These are phyloP conservation scores for Drosophila serrata DNA, from an alignment of 1,140 invertebrate genomes.

Conservation along the genomic window DNA sequence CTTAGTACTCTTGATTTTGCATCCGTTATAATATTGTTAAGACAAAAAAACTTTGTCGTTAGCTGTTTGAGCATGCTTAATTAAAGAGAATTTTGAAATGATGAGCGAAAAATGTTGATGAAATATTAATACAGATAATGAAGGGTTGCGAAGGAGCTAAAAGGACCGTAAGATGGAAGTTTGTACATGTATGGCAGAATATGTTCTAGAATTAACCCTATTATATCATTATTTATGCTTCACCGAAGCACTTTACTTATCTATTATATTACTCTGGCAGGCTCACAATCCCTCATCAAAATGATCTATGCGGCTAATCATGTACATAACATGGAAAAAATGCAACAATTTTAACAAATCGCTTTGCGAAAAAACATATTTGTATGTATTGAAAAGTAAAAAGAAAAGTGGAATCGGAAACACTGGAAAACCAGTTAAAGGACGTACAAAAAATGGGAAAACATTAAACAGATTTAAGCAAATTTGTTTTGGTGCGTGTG, in stretches of 20 bases:
- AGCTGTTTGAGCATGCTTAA: slow-evolving; percentile 36
- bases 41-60: slow-evolving; percentile 31
- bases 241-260: slow-evolving; percentile 9
- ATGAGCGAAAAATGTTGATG: slow-evolving; percentile 26
- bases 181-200: too few species aligned
- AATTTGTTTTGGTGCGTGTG: slow-evolving; percentile 81
- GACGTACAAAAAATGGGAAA: slow-evolving; percentile 72
- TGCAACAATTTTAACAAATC: slow-evolving; percentile 25
- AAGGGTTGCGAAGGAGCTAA: neutral
- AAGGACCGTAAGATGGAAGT: too few species aligned
- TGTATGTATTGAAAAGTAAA: slow-evolving; percentile 64
- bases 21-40: slow-evolving; percentile 8
- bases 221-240: neutral
- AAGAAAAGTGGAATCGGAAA: slow-evolving; percentile 1
- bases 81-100: slow-evolving; percentile 26
- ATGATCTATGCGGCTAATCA: slow-evolving; percentile 70
- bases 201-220: neutral
- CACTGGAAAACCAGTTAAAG: slow-evolving; percentile 15
- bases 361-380: slow-evolving; percentile 50
- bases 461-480: slow-evolving; percentile 83
- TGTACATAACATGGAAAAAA: slow-evolving; percentile 20
- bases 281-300: slow-evolving; percentile 50
- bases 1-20: neutral
- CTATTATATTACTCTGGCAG: neutral
- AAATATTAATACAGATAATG: slow-evolving; percentile 5